Evolutionary conservation across 1,140 invertebrate species (phyloP).

Genomic region (Microvelia longipes): DNA sequence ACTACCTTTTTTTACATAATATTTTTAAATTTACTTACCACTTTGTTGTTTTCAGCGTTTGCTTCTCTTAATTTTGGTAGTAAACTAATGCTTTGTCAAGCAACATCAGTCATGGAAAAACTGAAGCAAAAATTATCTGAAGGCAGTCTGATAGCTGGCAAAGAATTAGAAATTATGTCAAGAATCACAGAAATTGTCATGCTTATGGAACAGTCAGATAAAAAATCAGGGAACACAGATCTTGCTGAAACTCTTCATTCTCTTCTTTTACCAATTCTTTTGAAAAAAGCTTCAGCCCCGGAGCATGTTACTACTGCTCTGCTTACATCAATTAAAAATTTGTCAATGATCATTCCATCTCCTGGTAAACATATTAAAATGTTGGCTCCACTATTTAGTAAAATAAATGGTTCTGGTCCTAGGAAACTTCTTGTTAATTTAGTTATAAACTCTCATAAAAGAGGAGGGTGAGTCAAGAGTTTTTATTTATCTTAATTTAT

Average conservation of each 20-base stretch:
- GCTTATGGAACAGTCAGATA: slow-evolving; percentile 29
- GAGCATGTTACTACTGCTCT: not conserved
- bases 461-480: not conserved
- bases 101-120: slow-evolving; percentile 50
- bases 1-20: no score
- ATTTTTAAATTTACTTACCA: no score
- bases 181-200: slow-evolving; percentile 53
- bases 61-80: slow-evolving; percentile 46
- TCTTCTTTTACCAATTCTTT: slow-evolving; percentile 56
- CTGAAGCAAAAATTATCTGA: slow-evolving; percentile 42
- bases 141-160: slow-evolving; percentile 16
- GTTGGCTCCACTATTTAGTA: not conserved
- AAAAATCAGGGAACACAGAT: slow-evolving; percentile 29
- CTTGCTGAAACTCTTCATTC: slow-evolving; percentile 43
- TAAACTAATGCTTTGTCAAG: slow-evolving; percentile 52
- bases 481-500: not conserved
- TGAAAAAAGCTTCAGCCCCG: slow-evolving; percentile 34
- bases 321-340: not conserved
- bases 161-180: slow-evolving; percentile 63
- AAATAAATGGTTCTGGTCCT: not conserved
- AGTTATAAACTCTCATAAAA: not conserved
- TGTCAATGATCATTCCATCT: not conserved
- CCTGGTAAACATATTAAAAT: not conserved
- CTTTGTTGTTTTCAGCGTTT: not conserved
- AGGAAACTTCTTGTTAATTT: not conserved